Base-by-base conservation (phyloP, 1,140 invertebrate genomes). In the Drosophila yakuba region DNA sequence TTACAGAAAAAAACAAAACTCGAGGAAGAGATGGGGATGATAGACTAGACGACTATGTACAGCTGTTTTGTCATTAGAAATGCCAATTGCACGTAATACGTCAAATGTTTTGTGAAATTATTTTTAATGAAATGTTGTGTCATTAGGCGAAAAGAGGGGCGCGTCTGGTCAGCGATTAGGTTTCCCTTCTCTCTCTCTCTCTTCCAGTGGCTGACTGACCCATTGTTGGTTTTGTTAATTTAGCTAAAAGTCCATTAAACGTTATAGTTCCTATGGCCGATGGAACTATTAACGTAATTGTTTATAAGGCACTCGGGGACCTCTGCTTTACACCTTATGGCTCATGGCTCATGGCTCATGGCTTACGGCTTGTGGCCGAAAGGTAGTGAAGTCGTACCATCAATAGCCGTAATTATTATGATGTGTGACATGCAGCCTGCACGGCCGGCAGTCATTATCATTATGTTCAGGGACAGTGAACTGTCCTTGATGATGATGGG, bases 111-210 rank as follows among this genome's bases (percentile, higher is more conserved):
- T 80, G 84, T 89, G 77, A 89, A 89, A 89, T 89, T 89, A 80
- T 90, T 89, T 89, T 89, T 84, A 84, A 90, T 89, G 84, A 89
- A 89, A 84, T 89, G 77, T 83, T 88, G 84, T 89, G 84, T 84
- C 84, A 88, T 88, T 89, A 88, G 76, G 66, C 39, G 11, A 77
- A 60, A 14, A 73, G 51, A 73, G 84, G 84, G 84, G 84, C 84
- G 80, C 84, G 84, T 89, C 82, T 64, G 62, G 52, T 50, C 54
- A 39, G 74, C 69, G 82, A 84, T 85, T 85, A 78, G 60, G 36
- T 28, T 61, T 20, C 17, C 55, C 23, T n/a, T 47, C 17, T 14
- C 38, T 57, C 39, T 36, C 58, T 36, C 43, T 8, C 28, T 28
- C 28, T 25, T 25, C 3, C 23, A 20, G 20, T 20, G 20, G 1